Evolutionary conservation across 1,140 invertebrate genomes (phyloP).

Genomic region (Melanaphis sacchari): DNA sequence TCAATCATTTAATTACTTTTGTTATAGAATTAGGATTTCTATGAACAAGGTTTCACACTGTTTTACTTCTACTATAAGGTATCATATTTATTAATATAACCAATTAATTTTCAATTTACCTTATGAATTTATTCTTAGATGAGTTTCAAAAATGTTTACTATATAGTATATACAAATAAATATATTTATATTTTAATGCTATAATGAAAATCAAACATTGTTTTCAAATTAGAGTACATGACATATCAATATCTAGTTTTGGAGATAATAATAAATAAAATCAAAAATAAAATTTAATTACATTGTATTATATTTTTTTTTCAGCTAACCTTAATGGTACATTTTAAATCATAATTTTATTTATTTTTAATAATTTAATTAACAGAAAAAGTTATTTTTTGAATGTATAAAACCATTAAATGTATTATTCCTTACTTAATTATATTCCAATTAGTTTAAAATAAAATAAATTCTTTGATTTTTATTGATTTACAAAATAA

Average conservation of each 20-base stretch:
- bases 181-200: too few species aligned
- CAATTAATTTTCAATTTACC: neutral
- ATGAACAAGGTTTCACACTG: too few species aligned
- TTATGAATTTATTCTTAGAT: neutral
- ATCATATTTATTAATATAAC: too few species aligned
- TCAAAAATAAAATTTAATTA: neutral
- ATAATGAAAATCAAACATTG: neutral
- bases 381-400: neutral
- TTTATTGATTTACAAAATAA: neutral
- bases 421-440: too few species aligned
- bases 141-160: neutral
- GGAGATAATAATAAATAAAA: neutral
- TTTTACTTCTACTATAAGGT: too few species aligned
- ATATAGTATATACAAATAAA: neutral
- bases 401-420: too few species aligned
- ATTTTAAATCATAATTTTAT: neutral
- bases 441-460: neutral
- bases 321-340: neutral
- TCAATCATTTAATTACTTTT: too few species aligned
- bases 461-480: neutral
- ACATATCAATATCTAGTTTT: neutral
- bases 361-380: neutral
- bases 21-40: neutral
- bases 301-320: too few species aligned
- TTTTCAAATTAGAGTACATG: neutral